These are phyloP conservation scores for Zaprionus ghesquierei DNA, from an alignment of 1,140 invertebrate genomes.

Conservation along the genomic window DNA sequence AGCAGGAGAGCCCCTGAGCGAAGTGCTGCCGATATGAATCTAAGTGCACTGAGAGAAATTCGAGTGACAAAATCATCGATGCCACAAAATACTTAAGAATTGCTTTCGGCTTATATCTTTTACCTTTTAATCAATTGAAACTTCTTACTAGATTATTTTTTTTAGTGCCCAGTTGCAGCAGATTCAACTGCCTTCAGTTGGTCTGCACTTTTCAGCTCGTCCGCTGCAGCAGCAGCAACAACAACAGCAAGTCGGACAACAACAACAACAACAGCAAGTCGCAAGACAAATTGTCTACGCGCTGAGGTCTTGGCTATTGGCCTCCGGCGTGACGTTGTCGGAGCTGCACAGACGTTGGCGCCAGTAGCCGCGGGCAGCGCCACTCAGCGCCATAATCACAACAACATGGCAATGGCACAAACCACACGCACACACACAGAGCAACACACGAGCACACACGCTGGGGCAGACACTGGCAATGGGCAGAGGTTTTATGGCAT, in stretches of 20 bases:
- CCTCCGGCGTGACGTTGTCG: slow-evolving; percentile 73
- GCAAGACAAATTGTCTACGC: slow-evolving; percentile 77
- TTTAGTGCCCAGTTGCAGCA: slow-evolving; percentile 4
- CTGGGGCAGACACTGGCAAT: slow-evolving; percentile 39
- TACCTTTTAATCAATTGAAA: background rate
- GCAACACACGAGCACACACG: slow-evolving; percentile 7
- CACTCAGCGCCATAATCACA: slow-evolving; percentile 65
- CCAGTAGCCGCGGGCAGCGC: slow-evolving; percentile 57
- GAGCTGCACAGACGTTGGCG: slow-evolving; percentile 51
- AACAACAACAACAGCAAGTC: slow-evolving; percentile 47
- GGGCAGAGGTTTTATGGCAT: slow-evolving; percentile 68
- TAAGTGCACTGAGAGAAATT: slow-evolving; percentile 15
- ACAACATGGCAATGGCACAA: slow-evolving; percentile 47
- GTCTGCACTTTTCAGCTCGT: slow-evolving; percentile 30
- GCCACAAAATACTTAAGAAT: background rate
- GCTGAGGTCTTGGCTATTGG: slow-evolving; percentile 78
- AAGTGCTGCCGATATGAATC: slow-evolving; percentile 19
- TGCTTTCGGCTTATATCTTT: background rate
- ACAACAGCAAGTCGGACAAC: slow-evolving; percentile 25
- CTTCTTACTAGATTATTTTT: background rate
- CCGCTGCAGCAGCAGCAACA: slow-evolving; percentile 28
- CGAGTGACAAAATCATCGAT: background rate
- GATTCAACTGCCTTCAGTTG: slow-evolving; percentile 24
- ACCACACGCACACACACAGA: slow-evolving; percentile 27
- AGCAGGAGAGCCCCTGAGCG: slow-evolving; percentile 40